Evolutionary conservation across 2,888 invertebrate species (phyloP).

Genomic region (Spodoptera picta): DNA sequence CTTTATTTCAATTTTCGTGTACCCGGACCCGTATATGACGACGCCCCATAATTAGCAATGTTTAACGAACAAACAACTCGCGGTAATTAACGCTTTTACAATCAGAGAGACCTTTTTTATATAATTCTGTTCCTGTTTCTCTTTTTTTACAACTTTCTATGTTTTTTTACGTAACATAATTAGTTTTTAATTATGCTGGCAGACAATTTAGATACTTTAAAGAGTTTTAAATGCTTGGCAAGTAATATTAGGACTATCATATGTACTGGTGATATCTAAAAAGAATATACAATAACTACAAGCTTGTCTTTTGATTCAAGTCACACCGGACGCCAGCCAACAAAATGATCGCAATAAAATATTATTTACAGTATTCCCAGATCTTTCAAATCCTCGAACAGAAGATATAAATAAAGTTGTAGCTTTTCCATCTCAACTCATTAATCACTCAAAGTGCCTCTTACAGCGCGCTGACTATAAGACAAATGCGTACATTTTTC

Average conservation of each 20-base stretch:
- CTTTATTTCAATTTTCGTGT: slow-evolving; percentile 16
- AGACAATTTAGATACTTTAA: background rate
- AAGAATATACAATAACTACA: background rate
- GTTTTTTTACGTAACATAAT: slow-evolving; percentile 21
- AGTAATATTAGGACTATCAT: too few relatives aligned
- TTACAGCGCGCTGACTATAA: slow-evolving; percentile 38
- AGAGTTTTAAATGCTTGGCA: too few relatives aligned
- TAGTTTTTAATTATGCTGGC: background rate
- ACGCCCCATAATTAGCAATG: slow-evolving; percentile 41
- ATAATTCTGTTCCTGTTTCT: slow-evolving; percentile 14
- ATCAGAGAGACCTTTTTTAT: slow-evolving; percentile 30
- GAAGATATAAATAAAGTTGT: slow-evolving; percentile 47
- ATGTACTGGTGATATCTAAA: too few relatives aligned
- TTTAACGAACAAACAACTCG: slow-evolving; percentile 42
- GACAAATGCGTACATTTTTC: slow-evolving; percentile 61
- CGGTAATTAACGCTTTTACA: slow-evolving; percentile 48
- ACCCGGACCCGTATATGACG: slow-evolving; percentile 24
- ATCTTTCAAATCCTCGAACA: slow-evolving; percentile 31
- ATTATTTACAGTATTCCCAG: slow-evolving; percentile 19
- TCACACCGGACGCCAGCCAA: slow-evolving; percentile 2
- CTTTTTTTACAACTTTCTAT: slow-evolving; percentile 18
- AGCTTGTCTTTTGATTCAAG: slow-evolving; percentile 12
- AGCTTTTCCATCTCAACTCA: slow-evolving; percentile 46
- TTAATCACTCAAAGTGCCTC: slow-evolving; percentile 56
- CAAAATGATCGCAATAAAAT: slow-evolving; percentile 38